phyloP scores from a whole-genome alignment of 2,797 vertebrate genomes.

The Tolypeutes matacus region DNA sequence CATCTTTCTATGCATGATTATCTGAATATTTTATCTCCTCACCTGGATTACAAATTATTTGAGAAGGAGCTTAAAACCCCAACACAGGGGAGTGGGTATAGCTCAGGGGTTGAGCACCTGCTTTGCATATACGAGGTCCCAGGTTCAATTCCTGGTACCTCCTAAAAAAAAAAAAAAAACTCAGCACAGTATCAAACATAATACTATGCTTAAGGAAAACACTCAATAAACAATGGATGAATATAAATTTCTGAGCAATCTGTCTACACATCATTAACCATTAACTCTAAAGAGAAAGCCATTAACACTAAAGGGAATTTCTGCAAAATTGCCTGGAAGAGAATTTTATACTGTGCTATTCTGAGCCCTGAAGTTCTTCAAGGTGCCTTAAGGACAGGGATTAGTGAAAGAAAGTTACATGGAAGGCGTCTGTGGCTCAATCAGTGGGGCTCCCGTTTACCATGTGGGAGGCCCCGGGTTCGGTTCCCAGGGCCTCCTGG shows the following conservation, averaged over 20 bases:
- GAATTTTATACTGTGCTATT: slow-evolving; percentile 59
- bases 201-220: slow-evolving; percentile 3
- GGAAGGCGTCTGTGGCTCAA: too few species aligned
- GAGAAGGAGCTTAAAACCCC: slow-evolving; percentile 33
- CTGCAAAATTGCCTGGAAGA: not conserved
- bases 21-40: slow-evolving; percentile 7
- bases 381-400: not conserved
- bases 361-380: slow-evolving; percentile 44
- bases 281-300: slow-evolving; percentile 46
- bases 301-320: slow-evolving; percentile 57
- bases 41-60: slow-evolving; percentile 56
- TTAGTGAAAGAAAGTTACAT: slow-evolving; percentile 24
- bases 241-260: slow-evolving; percentile 63
- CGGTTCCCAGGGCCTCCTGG: too few species aligned
- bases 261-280: slow-evolving; percentile 56
- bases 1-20: slow-evolving; percentile 36
- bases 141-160: too few species aligned
- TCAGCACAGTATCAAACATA: slow-evolving; percentile 24
- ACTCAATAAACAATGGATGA: slow-evolving; percentile 36
- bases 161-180: not conserved
- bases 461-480: too few species aligned
- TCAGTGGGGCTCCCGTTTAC: too few species aligned
- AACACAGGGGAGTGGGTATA: not conserved
- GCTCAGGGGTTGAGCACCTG: too few species aligned
- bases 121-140: too few species aligned